Evolutionary conservation across 2,888 invertebrate genomes (phyloP).

Genomic region (Nephrocerus scutellatus): DNA sequence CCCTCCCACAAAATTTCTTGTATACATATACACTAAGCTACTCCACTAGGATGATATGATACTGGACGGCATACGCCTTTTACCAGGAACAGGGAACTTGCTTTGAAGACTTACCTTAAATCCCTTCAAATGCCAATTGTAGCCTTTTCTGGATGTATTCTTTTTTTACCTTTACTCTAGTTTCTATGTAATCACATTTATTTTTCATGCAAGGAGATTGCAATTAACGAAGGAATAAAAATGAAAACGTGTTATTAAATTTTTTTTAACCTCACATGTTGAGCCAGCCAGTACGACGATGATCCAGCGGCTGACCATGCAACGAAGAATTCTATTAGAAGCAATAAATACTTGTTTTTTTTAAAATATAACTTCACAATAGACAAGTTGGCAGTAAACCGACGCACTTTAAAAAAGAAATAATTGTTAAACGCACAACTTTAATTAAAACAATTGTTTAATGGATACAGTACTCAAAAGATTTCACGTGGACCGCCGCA

Average conservation of each 20-base stretch:
- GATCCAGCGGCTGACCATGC: slow-evolving; percentile 6
- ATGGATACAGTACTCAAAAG: too few species aligned
- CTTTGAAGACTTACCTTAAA: background rate
- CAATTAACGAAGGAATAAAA: too few species aligned
- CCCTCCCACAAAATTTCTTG: too few species aligned
- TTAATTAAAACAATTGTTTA: background rate
- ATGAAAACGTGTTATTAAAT: slow-evolving; percentile 23
- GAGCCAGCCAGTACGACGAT: slow-evolving; percentile 26
- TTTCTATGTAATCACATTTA: slow-evolving; percentile 3
- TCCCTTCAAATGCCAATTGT: slow-evolving; percentile 5
- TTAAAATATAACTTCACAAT: too few species aligned
- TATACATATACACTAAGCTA: too few species aligned
- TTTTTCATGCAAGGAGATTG: background rate
- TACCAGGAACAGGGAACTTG: slow-evolving; percentile 9
- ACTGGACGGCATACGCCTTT: too few species aligned
- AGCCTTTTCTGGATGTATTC: slow-evolving; percentile 6
- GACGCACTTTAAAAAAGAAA: too few species aligned
- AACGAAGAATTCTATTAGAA: background rate
- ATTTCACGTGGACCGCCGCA: too few species aligned
- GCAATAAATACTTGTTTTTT: too few species aligned
- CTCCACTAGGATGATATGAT: too few species aligned
- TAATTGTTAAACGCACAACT: background rate
- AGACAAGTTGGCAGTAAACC: too few species aligned
- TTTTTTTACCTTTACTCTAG: slow-evolving; percentile 9
- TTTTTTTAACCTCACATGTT: slow-evolving; percentile 44